phyloP scores from a whole-genome alignment of 2,113 vertebrate species.

The Oreotrochilus melanogaster region DNA sequence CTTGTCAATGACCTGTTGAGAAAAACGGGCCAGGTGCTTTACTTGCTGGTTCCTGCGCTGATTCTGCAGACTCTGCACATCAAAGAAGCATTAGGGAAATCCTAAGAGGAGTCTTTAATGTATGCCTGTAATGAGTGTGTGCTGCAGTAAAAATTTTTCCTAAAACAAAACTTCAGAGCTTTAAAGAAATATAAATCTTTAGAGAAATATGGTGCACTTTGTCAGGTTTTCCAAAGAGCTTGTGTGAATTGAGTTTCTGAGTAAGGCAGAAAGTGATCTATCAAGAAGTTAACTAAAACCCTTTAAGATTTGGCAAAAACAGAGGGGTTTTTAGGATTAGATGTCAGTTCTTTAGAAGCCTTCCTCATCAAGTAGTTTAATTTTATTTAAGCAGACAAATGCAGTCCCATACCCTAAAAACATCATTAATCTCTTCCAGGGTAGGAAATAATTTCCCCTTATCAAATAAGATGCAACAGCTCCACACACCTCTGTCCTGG shows the following conservation, averaged over 20 bases:
- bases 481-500: rapidly evolving
- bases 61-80: neutral
- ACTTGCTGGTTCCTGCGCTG: neutral
- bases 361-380: neutral
- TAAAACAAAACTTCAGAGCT: neutral
- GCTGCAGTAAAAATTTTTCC: neutral
- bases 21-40: neutral
- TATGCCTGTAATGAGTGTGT: neutral
- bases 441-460: neutral
- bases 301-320: neutral
- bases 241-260: neutral
- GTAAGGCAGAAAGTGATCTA: neutral
- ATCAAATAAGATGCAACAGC: neutral
- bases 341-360: neutral
- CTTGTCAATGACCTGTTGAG: neutral
- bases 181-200: neutral
- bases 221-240: neutral
- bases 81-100: neutral
- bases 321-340: neutral
- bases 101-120: rapidly evolving
- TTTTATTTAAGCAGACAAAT: neutral
- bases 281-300: neutral
- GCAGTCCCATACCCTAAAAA: neutral
- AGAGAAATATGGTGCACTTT: neutral
- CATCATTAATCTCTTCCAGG: rapidly evolving